Base-by-base conservation (phyloP, 1,140 invertebrate genomes). In the Caerostris extrusa region DNA sequence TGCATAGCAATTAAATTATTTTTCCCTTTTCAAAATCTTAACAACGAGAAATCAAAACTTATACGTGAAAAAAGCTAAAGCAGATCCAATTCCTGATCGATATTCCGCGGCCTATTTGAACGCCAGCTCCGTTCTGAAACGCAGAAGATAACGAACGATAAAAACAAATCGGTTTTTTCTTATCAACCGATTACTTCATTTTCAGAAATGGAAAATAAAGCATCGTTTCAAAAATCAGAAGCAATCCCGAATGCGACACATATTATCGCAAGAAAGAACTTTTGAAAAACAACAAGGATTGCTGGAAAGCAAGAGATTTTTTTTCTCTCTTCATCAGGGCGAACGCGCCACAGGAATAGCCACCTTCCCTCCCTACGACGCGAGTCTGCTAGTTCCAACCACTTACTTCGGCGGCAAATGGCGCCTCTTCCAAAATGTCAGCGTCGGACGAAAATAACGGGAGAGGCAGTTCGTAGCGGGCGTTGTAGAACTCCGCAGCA, bases 391-490 rank as follows among this genome's bases (percentile, higher is more conserved):
- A 50, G 71, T 10, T 77, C 71, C 61, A 12, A 77, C 50, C 71
- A 77, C 71, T 77, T 77, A 77, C 71, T 77, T 77, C 71, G 71
- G 61, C 34, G 71, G 71, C 71, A 77, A 77, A 77, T 77, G 71
- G 71, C 71, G 71, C 71, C 71, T 77, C 71, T 77, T 77, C 71
- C 71, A 50, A 77, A 77, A 77, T 77, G 71, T 77, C 71, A 77
- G 71, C 71, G 71, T 14, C 71, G 10, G 71, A 77, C 71, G 71
- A 77, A 77, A 77, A 77, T 77, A 77, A 77, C 71, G 71, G 71
- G 71, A 77, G 50, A 77, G 53, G 71, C 71, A 77, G 71, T 50
- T 77, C 71, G 7, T 8, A 77, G 50, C 71, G 71, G 53, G 34
- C 71, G 71, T 77, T 50, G 71, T 50, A 34, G 53, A 77, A 50